Conservation (phyloP, 2,797 vertebrate genomes). For the Siniperca undulata region DNA sequence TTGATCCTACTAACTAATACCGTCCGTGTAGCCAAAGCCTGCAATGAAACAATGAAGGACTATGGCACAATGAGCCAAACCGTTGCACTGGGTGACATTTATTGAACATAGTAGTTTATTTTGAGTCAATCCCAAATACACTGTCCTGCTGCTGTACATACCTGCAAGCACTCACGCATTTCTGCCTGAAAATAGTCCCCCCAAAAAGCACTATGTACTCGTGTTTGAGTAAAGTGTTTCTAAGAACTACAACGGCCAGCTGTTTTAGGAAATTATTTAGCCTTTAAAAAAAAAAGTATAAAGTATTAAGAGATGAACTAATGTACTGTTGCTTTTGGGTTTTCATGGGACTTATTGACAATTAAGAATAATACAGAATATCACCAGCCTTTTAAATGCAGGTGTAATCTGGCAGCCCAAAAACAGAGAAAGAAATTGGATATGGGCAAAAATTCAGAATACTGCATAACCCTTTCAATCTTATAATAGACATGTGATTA, state of each 20-base stretch:
- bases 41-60: too few species aligned
- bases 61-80: too few species aligned
- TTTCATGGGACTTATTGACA: neutral
- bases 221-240: neutral
- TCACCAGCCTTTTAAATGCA: neutral
- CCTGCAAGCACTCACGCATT: neutral
- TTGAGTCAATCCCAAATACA: neutral
- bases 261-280: neutral
- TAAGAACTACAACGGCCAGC: neutral
- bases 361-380: neutral
- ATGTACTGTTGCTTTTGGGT: neutral
- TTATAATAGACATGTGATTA: constrained; percentile 37
- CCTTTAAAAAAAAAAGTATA: neutral
- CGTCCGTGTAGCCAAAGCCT: neutral
- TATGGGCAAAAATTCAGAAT: neutral
- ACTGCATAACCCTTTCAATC: constrained; percentile 13
- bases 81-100: too few species aligned
- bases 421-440: neutral
- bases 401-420: neutral
- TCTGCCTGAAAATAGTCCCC: neutral
- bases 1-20: neutral
- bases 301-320: neutral
- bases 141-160: neutral
- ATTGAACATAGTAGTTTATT: neutral
- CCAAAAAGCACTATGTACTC: neutral